These are phyloP conservation scores for Hydra vulgaris DNA, from an alignment of 30 jellyfish, hydroid and myxozoan genomes.

Conservation along the genomic window DNA sequence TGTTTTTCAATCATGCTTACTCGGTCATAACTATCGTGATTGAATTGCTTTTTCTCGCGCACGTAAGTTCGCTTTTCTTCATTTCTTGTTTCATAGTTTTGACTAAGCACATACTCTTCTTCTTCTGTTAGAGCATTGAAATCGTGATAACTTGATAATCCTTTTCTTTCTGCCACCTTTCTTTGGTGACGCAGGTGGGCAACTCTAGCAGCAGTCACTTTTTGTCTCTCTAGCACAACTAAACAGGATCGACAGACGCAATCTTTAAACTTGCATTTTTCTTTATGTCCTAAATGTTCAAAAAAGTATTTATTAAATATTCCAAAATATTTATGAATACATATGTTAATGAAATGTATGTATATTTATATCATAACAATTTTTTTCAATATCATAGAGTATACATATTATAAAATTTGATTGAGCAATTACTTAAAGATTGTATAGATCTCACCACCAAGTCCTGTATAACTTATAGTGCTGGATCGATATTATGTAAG, in stretches of 20 bases:
- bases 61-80: too few species aligned
- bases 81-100: background rate
- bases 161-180: constrained; percentile 55
- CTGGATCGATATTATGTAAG: too few species aligned
- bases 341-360: too few species aligned
- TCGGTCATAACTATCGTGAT: background rate
- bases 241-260: constrained; percentile 81
- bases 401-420: too few species aligned
- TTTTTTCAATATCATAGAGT: too few species aligned
- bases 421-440: too few species aligned
- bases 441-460: too few species aligned
- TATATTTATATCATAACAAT: too few species aligned
- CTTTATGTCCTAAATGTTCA: constrained; percentile 76
- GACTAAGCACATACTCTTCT: constrained; percentile 49
- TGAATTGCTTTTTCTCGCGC: background rate
- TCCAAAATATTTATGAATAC: too few species aligned
- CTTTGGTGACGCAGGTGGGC: constrained; percentile 95
- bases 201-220: constrained; percentile 88
- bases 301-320: too few species aligned
- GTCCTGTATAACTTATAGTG: too few species aligned
- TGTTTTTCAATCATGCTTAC: background rate
- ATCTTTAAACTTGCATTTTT: constrained; percentile 85
- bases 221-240: constrained; percentile 81
- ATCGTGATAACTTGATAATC: constrained; percentile 20
- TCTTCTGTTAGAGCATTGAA: constrained; percentile 58